Evolutionary conservation across 2,113 vertebrate genomes (phyloP), one percentile per base, ranked within the genome.

Genomic region (Phasianus colchicus): DNA sequence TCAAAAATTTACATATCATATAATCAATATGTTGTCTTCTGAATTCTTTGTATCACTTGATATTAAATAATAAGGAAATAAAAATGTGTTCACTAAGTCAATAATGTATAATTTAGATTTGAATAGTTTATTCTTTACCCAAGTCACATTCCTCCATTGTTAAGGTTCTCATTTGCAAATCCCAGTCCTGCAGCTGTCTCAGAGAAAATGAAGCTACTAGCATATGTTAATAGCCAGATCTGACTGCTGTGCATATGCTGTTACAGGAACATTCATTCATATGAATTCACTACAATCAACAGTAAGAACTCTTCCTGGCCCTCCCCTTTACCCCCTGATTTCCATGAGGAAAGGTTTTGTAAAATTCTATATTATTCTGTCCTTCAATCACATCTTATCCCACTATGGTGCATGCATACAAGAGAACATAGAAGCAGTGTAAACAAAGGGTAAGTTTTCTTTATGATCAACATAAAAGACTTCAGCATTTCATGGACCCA

Each of bases 121-220:
- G 11, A 76, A 72, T 60, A 67, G 15, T 63, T 86, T 92, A 52
- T 58, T 94, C 66, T 87, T 90, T 48, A 90, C 66, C 48, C 72
- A 63, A 90, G 30, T 76, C 54, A 54, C 65, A 79, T 72, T 65
- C 63, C 16, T 84, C 30, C 27, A 79, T 87, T 89, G 32, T 76
- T 94, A 61, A 11, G 36, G 74, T 29, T 87, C 77, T 84, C n/a
- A 76, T 82, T 90, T 94, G 60, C 27, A 94, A 91, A 73, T 79
- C 54, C 74, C 74, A 89, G 1, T 82, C 40, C 66, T 92, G 72
- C 43, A 79, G 4, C 54, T 75, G 45, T 89, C 63, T 88, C 57
- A 70, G 52, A 90, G 48, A 75, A 90, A 84, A 81, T 47, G 25
- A 86, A 83, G 6, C 7, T 67, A 55, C 64, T 90, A 86, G 67